These are phyloP conservation scores for Phyllotreta striolata DNA, from an alignment of 2,888 invertebrate genomes.

Conservation along the genomic window DNA sequence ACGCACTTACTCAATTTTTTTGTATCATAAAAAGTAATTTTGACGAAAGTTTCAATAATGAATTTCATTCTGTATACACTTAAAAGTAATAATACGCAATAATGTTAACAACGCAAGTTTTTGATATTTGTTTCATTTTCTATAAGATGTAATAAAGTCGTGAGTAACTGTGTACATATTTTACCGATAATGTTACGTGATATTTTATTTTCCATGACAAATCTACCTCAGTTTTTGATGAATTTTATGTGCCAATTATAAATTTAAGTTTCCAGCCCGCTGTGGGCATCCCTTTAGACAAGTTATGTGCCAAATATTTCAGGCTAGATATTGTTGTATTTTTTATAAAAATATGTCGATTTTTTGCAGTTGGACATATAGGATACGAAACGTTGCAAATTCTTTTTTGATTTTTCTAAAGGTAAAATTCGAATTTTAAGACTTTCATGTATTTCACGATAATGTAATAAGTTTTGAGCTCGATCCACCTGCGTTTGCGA, in stretches of 20 bases:
- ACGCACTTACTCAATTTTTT: conserved; percentile 5
- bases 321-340: conserved; percentile 41
- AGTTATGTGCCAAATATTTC: conserved; percentile 42
- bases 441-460: background rate
- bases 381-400: conserved; percentile 9
- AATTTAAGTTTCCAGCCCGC: conserved; percentile 40
- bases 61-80: conserved; percentile 39
- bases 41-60: background rate
- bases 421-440: conserved; percentile 2
- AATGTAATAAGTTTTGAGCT: background rate
- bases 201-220: conserved; percentile 57
- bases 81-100: conserved; percentile 57
- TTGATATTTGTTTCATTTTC: conserved; percentile 58
- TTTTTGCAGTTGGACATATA: conserved; percentile 39
- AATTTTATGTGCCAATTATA: conserved; percentile 53
- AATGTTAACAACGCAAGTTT: conserved; percentile 59
- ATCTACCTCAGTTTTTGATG: conserved; percentile 61
- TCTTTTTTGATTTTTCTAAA: conserved; percentile 8
- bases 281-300: conserved; percentile 34
- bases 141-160: conserved; percentile 50
- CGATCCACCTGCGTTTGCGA: no score
- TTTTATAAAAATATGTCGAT: conserved; percentile 42
- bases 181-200: conserved; percentile 54
- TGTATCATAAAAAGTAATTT: conserved; percentile 7
- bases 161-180: conserved; percentile 57